phyloP scores from a whole-genome alignment of 30 jellyfish, hydroid and myxozoan species.

The Clytia hemisphaerica region DNA sequence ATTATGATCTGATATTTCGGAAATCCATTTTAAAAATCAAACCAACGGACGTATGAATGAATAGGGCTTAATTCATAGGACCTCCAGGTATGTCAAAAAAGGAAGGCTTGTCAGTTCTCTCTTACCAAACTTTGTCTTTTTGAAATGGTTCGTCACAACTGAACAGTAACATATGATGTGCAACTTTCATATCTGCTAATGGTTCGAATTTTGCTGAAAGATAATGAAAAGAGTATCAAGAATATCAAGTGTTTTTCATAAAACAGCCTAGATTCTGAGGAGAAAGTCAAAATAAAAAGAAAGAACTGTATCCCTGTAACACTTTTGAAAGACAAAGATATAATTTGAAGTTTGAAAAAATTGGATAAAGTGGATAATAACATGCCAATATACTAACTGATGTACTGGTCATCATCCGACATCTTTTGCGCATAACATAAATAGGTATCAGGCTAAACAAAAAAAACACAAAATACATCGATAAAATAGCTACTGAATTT shows the following conservation, averaged over 20 bases:
- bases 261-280: not conserved
- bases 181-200: conserved; percentile 85
- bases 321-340: not conserved
- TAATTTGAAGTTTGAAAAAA: not conserved
- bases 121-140: conserved; percentile 56
- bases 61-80: not conserved
- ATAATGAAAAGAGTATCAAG: not conserved
- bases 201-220: conserved; percentile 68
- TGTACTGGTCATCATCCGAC: conserved; percentile 47
- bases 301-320: not conserved
- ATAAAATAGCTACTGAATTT: not conserved
- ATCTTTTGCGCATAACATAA: conserved; percentile 51
- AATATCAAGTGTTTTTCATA: not conserved
- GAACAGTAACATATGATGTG: conserved; percentile 94
- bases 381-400: conserved; percentile 3
- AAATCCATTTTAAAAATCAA: not conserved
- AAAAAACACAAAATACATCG: not conserved
- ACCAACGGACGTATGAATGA: not conserved
- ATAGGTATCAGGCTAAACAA: conserved; percentile 66
- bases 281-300: not conserved
- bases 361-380: not conserved
- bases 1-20: not conserved
- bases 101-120: not conserved
- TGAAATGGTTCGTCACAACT: conserved; percentile 82
- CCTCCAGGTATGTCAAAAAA: not conserved